Evolutionary conservation across 2,113 vertebrate genomes (phyloP).

Genomic region (Cottus gobio): DNA sequence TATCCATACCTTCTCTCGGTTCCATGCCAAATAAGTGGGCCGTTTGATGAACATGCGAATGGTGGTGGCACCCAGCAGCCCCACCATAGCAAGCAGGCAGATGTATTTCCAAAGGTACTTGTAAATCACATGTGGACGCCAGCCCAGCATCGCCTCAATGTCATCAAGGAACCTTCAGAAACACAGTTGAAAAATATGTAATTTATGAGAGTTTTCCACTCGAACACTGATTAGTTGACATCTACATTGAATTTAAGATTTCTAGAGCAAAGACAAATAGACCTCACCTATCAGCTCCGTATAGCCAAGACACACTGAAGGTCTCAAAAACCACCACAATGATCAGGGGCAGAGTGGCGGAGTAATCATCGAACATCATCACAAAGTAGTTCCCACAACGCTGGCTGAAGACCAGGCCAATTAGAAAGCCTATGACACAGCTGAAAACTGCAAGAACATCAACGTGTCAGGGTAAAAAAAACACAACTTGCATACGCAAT

Average conservation of each 20-base stretch:
- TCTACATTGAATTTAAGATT: background rate
- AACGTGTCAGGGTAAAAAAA: background rate
- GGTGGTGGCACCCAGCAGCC: slow-evolving; percentile 79
- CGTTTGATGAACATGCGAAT: slow-evolving; percentile 69
- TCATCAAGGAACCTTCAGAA: slow-evolving; percentile 84
- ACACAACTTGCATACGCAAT: background rate
- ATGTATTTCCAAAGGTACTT: slow-evolving; percentile 87
- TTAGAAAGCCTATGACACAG: slow-evolving; percentile 81
- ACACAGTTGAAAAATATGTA: background rate
- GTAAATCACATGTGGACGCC: slow-evolving; percentile 79
- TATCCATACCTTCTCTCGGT: slow-evolving; percentile 68
- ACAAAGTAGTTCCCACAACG: slow-evolving; percentile 88
- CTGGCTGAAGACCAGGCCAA: slow-evolving; percentile 85
- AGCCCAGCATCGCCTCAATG: slow-evolving; percentile 81
- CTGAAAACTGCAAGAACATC: slow-evolving; percentile 73
- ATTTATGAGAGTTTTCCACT: no score
- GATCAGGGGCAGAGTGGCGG: slow-evolving; percentile 84
- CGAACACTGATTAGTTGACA: background rate
- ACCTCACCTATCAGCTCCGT: slow-evolving; percentile 87
- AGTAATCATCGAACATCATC: slow-evolving; percentile 87
- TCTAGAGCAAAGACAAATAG: background rate
- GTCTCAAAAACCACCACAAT: slow-evolving; percentile 86
- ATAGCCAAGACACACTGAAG: slow-evolving; percentile 87
- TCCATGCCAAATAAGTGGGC: slow-evolving; percentile 86
- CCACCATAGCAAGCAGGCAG: slow-evolving; percentile 82